Evolutionary conservation across 2,888 invertebrate species (phyloP).

Genomic region (Emmelina monodactyla): DNA sequence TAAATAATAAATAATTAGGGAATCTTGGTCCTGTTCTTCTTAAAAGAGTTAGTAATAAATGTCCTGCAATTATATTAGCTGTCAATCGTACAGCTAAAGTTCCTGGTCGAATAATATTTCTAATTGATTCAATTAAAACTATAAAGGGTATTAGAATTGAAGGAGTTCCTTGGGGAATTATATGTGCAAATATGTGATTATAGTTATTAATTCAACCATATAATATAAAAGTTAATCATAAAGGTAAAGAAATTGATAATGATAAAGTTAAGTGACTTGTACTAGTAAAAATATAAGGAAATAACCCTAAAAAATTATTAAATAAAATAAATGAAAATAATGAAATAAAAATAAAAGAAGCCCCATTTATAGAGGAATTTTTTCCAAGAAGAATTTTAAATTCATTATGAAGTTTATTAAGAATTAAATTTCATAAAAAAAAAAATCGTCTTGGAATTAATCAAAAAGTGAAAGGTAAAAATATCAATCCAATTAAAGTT

Average conservation of each 20-base stretch:
- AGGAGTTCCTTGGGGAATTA: slow-evolving; percentile 75
- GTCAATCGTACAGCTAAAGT: slow-evolving; percentile 75
- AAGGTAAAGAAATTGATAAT: slow-evolving; percentile 63
- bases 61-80: slow-evolving; percentile 81
- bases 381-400: slow-evolving; percentile 63
- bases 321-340: slow-evolving; percentile 68
- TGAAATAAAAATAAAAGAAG: slow-evolving; percentile 63
- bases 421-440: slow-evolving; percentile 55
- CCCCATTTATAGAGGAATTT: slow-evolving; percentile 47
- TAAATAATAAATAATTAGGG: slow-evolving; percentile 26
- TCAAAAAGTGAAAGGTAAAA: slow-evolving; percentile 63
- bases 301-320: slow-evolving; percentile 74
- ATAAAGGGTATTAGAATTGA: slow-evolving; percentile 72
- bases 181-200: slow-evolving; percentile 70
- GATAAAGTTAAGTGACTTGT: slow-evolving; percentile 71
- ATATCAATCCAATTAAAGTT: slow-evolving; percentile 52
- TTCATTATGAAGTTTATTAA: slow-evolving; percentile 57
- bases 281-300: slow-evolving; percentile 75
- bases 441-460: slow-evolving; percentile 58
- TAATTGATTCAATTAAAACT: slow-evolving; percentile 78
- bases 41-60: slow-evolving; percentile 70
- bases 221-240: slow-evolving; percentile 73
- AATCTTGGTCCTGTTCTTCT: slow-evolving; percentile 35
- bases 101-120: slow-evolving; percentile 74
- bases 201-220: slow-evolving; percentile 70